phyloP scores from a whole-genome alignment of 1,140 invertebrate genomes.

The Cataglyphis hispanica region DNA sequence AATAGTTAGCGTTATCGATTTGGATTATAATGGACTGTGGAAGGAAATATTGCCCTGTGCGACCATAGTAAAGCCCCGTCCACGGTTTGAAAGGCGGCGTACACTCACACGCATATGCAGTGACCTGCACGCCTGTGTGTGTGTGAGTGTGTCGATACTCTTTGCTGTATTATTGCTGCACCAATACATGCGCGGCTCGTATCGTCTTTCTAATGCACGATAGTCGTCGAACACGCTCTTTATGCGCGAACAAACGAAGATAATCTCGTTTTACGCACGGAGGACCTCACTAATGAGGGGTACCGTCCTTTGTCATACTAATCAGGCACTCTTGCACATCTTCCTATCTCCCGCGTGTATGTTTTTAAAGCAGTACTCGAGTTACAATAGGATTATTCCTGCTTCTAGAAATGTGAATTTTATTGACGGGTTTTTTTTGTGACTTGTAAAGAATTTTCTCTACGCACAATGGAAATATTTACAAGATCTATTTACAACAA shows the following conservation, averaged over 20 bases:
- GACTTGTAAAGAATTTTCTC: constrained; percentile 12
- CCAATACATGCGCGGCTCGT: constrained; percentile 26
- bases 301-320: constrained; percentile 61
- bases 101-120: background rate
- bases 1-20: constrained; percentile 72
- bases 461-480: constrained; percentile 6
- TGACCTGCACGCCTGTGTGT: background rate
- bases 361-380: constrained; percentile 43
- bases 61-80: constrained; percentile 19
- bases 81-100: constrained; percentile 22
- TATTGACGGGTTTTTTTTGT: background rate
- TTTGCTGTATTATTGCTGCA: constrained; percentile 51
- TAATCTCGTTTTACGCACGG: constrained; percentile 77
- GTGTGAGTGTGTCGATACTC: background rate
- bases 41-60: constrained; percentile 54
- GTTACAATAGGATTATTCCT: constrained; percentile 44
- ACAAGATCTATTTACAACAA: background rate
- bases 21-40: constrained; percentile 61
- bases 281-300: constrained; percentile 69
- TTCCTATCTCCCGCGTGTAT: constrained; percentile 38
- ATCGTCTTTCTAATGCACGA: constrained; percentile 70
- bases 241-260: constrained; percentile 72
- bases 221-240: constrained; percentile 61
- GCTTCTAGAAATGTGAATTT: constrained; percentile 52
- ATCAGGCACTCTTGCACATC: constrained; percentile 47